Evolutionary conservation across 2,797 vertebrate genomes (phyloP), one percentile per base, ranked within the genome.

Genomic region (Labroides dimidiatus): DNA sequence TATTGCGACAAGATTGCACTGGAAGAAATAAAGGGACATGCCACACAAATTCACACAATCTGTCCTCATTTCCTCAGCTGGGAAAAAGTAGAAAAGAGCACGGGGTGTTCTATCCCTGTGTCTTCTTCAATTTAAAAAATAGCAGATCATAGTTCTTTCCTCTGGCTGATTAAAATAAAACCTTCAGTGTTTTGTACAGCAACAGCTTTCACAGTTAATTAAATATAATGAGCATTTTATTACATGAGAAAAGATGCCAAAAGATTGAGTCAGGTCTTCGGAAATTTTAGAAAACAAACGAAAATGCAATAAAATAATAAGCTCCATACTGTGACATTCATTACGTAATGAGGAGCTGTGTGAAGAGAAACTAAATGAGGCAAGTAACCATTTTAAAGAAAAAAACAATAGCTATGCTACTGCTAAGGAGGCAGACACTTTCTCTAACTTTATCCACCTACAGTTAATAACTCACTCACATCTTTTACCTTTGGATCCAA

Each of bases 21-120:
- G 70, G 61, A 84, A 84, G 66, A 75, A 82, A 84, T 86, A 74
- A 82, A 78, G 70, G 77, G 72, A 80, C 77, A 76, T 72, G 78
- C 80, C 84, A 82, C 76, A 81, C 68, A 89, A 81, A 75, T 81
- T 75, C 54, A 84, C 72, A 72, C 70, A 87, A 84, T 88, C 83
- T 82, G 85, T 82, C 65, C 82, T 86, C 44, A 80, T 91, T 89
- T 87, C 81, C 76, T 68, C 63, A 43, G 60, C 53, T 70, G 48
- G 57, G 50, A 81, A 75, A 64, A 42, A 66, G 61, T 17, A 61
- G 53, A 63, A 60, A 72, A 59, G 39, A 77, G 36, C 16, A 70
- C 33, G 47, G 62, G 62, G 50, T 75, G 62, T 78, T 85, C 66
- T 37, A 9, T 16, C 50, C 67, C 15, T 39, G 41, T 10, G 42